phyloP scores from a whole-genome alignment of 2,888 invertebrate genomes.

The Lepidocyrtoides sp. region DNA sequence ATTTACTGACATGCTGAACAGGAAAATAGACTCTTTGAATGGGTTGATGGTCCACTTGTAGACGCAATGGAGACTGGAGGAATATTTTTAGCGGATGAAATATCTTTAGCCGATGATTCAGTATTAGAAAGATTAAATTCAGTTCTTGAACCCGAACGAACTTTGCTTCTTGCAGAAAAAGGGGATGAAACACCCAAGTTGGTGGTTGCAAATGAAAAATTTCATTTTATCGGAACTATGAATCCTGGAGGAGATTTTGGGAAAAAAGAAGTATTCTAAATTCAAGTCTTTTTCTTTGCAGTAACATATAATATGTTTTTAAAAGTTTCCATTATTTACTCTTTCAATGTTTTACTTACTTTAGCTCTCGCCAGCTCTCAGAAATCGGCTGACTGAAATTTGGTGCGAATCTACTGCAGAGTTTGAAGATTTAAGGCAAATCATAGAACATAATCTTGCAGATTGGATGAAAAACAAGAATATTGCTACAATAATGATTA shows the following conservation, averaged over 20 bases:
- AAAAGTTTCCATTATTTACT: not conserved
- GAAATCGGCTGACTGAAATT: conserved; percentile 99
- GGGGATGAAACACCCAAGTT: conserved; percentile 88
- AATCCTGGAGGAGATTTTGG: conserved; percentile 99
- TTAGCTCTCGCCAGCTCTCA: conserved; percentile 96
- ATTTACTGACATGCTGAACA: too few relatives aligned
- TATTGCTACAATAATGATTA: conserved; percentile 88
- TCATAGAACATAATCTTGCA: conserved; percentile 93
- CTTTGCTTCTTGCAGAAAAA: conserved; percentile 96
- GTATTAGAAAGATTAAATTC: conserved; percentile 99
- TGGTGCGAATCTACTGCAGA: conserved; percentile 96
- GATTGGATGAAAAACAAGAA: conserved; percentile 90
- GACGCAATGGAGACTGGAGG: conserved; percentile 95
- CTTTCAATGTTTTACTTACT: conserved; percentile 82
- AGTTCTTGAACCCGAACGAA: conserved; percentile 96
- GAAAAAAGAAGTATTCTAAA: conserved; percentile 98
- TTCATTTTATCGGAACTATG: conserved; percentile 99
- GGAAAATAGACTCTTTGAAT: conserved; percentile 93
- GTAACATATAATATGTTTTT: too few relatives aligned
- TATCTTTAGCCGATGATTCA: conserved; percentile 99
- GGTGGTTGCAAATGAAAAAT: conserved; percentile 91
- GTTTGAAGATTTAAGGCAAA: conserved; percentile 92
- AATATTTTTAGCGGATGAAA: conserved; percentile 98
- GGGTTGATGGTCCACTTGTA: conserved; percentile 98
- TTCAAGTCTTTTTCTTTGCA: too few relatives aligned